Evolutionary conservation across 23 tunicate species (phyloP), one percentile per base, ranked within the genome.

Genomic region (Diplosoma virens): DNA sequence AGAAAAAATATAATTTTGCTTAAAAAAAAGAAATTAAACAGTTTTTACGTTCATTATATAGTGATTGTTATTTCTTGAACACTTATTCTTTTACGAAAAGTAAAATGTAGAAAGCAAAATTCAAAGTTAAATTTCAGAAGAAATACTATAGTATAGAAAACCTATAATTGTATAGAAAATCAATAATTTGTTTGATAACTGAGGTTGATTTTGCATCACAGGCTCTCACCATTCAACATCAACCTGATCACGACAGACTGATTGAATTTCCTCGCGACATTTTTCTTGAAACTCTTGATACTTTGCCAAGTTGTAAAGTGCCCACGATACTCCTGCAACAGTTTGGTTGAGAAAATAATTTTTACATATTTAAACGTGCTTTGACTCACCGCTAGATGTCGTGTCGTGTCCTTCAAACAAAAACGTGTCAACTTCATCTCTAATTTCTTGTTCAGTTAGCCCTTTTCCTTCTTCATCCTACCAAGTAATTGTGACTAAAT

Each of bases 371-470:
- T 56, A 21, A 23, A 11, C 20, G 22, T 16, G 20, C 22, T 56
- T n/a, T 9, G 9, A 26, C 35, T 26, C 30, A 72, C 78, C 92
- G 32, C 92, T 86, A 33, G 92, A 58, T 53, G 79, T 76, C 28
- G 92, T 86, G 77, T 86, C 92, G 37, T 86, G 92, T n/a, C 92
- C 92, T 60, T 71, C 92, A 60, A 86, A 86, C 78, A 86, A 24
- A 34, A 86, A 86, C 1, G 92, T 86, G 56, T 86, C 84, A 46
- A 86, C 83, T 61, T 86, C 92, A 50, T 79, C 92, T 56, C 92
- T 29, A 33, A 86, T 86, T 61, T 86, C 90, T 37, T 73, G 11
- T 67, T 86, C 59, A 28, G 83, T 58, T 33, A 86, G 23, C 6
- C 92, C 92, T n/a, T 59, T 71, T 22, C 84, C 92, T 35, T 69